Conservation (phyloP, 2,888 invertebrate species). For the Hypsopygia costalis region DNA sequence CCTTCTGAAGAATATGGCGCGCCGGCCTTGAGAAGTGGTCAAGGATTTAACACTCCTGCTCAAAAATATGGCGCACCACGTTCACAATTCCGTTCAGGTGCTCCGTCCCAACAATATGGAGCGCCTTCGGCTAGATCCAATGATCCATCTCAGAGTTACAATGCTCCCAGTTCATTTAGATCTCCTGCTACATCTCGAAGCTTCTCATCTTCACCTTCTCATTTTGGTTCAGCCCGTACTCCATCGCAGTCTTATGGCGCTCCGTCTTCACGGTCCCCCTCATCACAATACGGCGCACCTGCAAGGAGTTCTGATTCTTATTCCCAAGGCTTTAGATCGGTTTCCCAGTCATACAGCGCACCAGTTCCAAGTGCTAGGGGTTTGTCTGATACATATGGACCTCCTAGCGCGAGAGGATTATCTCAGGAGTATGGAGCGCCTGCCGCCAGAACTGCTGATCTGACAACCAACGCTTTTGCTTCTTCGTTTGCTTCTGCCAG, state of each 20-base stretch:
- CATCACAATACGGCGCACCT: slow-evolving; percentile 34
- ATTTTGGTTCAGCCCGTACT: slow-evolving; percentile 39
- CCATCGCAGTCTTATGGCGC: slow-evolving; percentile 30
- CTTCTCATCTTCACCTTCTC: slow-evolving; percentile 21
- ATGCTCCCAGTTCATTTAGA: slow-evolving; percentile 37
- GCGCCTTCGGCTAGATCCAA: slow-evolving; percentile 33
- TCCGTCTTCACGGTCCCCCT: slow-evolving; percentile 29
- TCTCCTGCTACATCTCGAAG: slow-evolving; percentile 29
- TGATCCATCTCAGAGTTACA: slow-evolving; percentile 38
- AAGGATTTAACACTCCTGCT: slow-evolving; percentile 24
- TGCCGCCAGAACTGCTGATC: slow-evolving; percentile 33
- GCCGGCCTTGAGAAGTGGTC: slow-evolving; percentile 32
- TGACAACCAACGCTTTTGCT: slow-evolving; percentile 52
- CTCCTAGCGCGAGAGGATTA: slow-evolving; percentile 46
- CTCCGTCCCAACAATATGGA: slow-evolving; percentile 42
- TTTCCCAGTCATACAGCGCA: slow-evolving; percentile 41
- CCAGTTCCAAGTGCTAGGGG: slow-evolving; percentile 17
- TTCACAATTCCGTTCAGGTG: slow-evolving; percentile 18
- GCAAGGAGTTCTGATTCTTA: slow-evolving; percentile 35
- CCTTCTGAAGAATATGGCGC: slow-evolving; percentile 44
- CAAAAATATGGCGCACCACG: slow-evolving; percentile 38
- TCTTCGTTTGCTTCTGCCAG: slow-evolving; percentile 53
- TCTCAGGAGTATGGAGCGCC: slow-evolving; percentile 75
- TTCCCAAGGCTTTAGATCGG: slow-evolving; percentile 34
- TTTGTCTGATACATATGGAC: slow-evolving; percentile 50